Evolutionary conservation across 2,113 vertebrate genomes (phyloP), one percentile per base, ranked within the genome.

Genomic region (Rhinopomastus cyanomelas): DNA sequence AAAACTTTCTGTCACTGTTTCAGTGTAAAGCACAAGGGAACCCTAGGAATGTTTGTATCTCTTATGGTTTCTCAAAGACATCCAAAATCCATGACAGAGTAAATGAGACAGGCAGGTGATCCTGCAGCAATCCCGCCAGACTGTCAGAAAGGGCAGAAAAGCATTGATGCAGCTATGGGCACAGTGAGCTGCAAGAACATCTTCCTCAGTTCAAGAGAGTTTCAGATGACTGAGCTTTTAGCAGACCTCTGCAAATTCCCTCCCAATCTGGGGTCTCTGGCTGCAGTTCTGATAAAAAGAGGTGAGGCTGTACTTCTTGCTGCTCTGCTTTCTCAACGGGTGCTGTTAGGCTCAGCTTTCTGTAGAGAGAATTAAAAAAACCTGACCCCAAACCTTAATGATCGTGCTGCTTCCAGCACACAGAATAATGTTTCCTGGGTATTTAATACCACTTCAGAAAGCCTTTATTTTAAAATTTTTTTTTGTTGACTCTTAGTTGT

Each of bases 211-310:
- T 61, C 26, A 89, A 18, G 13, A 76, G 60, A 92, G 53, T 90
- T 95, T 88, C 93, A 91, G 88, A 90, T 85, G 77, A 87, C 71
- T 23, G 67, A 78, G 34, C 27, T 93, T 91, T 73, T 48, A 87
- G 60, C 71, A 90, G 71, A 84, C 18, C 59, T 88, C 66, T 62
- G 69, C 62, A 85, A 55, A 73, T 76, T 75, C 62, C 62, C 9
- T 76, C 69, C 34, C n/a, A n/a, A 7, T 56, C 37, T 72, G n/a
- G 78, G 32, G 71, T 86, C 89, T 90, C 84, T 76, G 55, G 78
- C 74, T 73, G 37, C 25, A 62, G 71, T 25, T 81, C 61, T 88
- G 66, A 84, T 11, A 94, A 84, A 95, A 94, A 90, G 30, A 27
- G 46, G 78, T 65, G 51, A 94, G 37, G 39, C 37, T 79, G 83